These are phyloP conservation scores for Heteromurus nitidus DNA, from an alignment of 2,888 invertebrate species.

Conservation along the genomic window DNA sequence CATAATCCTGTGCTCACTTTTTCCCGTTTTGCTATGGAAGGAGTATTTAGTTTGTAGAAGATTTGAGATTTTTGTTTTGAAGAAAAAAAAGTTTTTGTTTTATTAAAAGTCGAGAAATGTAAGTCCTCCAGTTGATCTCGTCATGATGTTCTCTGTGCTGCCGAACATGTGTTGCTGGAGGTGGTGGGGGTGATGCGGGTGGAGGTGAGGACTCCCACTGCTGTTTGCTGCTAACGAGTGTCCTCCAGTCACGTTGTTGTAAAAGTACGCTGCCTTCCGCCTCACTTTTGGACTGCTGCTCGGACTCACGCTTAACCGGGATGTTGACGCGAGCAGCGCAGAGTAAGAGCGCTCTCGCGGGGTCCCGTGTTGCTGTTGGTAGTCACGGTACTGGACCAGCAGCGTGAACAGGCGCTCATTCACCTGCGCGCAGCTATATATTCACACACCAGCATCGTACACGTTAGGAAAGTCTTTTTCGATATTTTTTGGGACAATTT, in stretches of 20 bases:
- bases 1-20: background rate
- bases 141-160: slow-evolving; percentile 45
- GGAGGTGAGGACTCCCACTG: background rate
- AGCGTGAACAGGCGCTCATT: slow-evolving; percentile 33
- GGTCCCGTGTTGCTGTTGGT: slow-evolving; percentile 15
- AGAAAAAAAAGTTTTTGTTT: background rate
- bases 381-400: slow-evolving; percentile 34
- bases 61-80: background rate
- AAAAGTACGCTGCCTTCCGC: slow-evolving; percentile 12
- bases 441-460: too few relatives aligned
- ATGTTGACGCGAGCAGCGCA: background rate
- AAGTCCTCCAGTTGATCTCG: slow-evolving; percentile 36
- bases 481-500: too few relatives aligned
- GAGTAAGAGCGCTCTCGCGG: background rate
- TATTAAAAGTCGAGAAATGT: slow-evolving; percentile 45
- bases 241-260: background rate
- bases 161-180: background rate
- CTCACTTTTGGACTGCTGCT: slow-evolving; percentile 37
- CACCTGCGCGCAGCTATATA: slow-evolving; percentile 22
- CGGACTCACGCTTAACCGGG: slow-evolving; percentile 12
- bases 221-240: slow-evolving; percentile 9
- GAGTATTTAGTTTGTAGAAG: background rate
- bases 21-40: slow-evolving; percentile 22
- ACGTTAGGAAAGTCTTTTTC: too few relatives aligned
- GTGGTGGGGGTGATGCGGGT: background rate